Evolutionary conservation across 2,797 vertebrate genomes (phyloP).

Genomic region (Sebastes melanostomus): DNA sequence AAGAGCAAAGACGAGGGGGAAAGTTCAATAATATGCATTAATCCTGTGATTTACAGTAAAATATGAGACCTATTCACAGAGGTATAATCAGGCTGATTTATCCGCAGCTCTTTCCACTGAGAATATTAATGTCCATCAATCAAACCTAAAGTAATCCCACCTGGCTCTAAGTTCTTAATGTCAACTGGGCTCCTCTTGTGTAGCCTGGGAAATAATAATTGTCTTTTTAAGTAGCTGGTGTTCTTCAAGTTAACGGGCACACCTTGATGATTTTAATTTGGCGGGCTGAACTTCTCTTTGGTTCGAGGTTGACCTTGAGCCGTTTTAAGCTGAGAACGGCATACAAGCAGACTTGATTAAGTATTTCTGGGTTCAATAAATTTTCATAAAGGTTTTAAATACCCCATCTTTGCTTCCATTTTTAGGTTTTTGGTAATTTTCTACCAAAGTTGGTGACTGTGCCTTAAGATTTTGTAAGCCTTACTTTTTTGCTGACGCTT

Average conservation of each 20-base stretch:
- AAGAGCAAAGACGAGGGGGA: neutral
- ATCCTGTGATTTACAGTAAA: conserved; percentile 30
- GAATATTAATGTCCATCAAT: conserved; percentile 48
- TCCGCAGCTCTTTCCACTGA: conserved; percentile 31
- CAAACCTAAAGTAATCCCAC: conserved; percentile 43
- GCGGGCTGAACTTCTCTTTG: neutral
- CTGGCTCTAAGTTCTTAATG: conserved; percentile 45
- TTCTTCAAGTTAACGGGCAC: conserved; percentile 12
- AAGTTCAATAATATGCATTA: conserved; percentile 8
- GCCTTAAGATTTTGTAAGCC: neutral
- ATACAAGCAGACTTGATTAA: conserved; percentile 8
- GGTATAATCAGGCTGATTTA: conserved; percentile 45
- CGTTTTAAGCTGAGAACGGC: neutral
- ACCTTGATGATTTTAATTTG: conserved; percentile 40
- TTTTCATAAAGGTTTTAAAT: conserved; percentile 5
- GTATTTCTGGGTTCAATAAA: conserved; percentile 10
- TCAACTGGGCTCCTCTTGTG: conserved; percentile 33
- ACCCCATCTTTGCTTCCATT: neutral
- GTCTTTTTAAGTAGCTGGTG: conserved; percentile 17
- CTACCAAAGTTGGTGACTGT: neutral
- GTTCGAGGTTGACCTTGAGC: conserved; percentile 14
- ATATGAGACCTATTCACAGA: neutral
- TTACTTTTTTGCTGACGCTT: conserved; percentile 22
- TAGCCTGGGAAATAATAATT: conserved; percentile 32
- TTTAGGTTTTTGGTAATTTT: conserved; percentile 5